Percentiles rank a stretch among this genome's conserved stretches.
Evolutionary conservation across 2,888 invertebrate genomes (phyloP).

Genomic region (Tetragonisca angustula): DNA sequence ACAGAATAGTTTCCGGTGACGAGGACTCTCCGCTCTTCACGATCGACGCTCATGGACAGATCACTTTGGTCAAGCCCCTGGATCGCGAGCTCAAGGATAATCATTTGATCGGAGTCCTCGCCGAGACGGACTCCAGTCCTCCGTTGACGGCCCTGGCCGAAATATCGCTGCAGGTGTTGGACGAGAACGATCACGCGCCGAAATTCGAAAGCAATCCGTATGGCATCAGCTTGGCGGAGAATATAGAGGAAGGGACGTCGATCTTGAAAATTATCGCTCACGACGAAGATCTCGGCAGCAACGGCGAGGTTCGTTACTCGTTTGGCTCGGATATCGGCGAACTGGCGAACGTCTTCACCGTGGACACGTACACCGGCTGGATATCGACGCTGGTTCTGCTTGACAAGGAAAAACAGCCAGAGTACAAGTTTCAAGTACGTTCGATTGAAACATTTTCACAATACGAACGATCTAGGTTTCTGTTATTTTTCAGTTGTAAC

Average conservation of each 20-base stretch:
- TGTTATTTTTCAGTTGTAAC: too few relatives aligned
- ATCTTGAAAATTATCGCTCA: conserved; percentile 90
- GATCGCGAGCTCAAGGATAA: conserved; percentile 90
- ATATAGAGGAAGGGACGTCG: conserved; percentile 91
- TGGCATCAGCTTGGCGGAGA: conserved; percentile 91
- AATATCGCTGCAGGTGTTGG: conserved; percentile 92
- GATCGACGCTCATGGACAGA: conserved; percentile 89
- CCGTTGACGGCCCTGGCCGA: conserved; percentile 89
- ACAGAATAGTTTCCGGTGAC: conserved; percentile 87
- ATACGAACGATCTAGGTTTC: too few relatives aligned
- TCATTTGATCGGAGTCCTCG: conserved; percentile 90
- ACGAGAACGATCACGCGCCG: conserved; percentile 96
- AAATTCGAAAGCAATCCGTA: conserved; percentile 94
- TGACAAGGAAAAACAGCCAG: conserved; percentile 91
- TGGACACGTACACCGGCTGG: conserved; percentile 96
- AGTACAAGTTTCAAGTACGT: conserved; percentile 89
- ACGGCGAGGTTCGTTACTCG: conserved; percentile 93
- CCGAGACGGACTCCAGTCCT: conserved; percentile 90
- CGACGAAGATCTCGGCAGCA: conserved; percentile 91
- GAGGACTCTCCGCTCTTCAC: conserved; percentile 88
- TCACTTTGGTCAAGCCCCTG: conserved; percentile 90
- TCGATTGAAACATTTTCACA: not conserved
- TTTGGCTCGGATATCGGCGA: conserved; percentile 88
- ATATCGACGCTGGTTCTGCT: conserved; percentile 90
- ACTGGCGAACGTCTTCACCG: conserved; percentile 90